These are phyloP conservation scores for Pangasius macronema DNA, from an alignment of 2,797 vertebrate species.

Conservation along the genomic window DNA sequence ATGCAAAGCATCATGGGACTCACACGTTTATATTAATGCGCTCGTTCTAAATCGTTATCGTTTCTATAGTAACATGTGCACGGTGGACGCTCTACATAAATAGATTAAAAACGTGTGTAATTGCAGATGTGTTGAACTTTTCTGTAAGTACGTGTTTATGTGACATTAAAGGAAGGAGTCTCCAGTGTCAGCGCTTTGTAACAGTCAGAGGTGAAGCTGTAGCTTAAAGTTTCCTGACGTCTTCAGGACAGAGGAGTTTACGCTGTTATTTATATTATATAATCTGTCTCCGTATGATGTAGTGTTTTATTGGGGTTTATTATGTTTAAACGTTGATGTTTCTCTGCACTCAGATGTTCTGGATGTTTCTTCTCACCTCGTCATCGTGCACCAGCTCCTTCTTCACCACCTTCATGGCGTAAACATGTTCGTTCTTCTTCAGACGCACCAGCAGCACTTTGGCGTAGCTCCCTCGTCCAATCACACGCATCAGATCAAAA, in stretches of 20 bases:
- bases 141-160: background rate
- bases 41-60: background rate
- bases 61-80: background rate
- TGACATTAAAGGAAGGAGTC: background rate
- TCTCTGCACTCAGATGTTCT: background rate
- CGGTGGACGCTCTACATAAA: background rate
- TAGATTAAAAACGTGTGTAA: background rate
- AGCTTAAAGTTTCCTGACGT: background rate
- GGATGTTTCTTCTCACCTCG: conserved; percentile 76
- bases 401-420: conserved; percentile 99
- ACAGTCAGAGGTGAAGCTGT: background rate
- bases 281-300: background rate
- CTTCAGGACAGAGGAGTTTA: background rate
- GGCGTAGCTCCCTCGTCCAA: conserved; percentile 95
- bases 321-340: background rate
- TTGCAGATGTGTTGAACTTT: background rate
- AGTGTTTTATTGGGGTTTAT: background rate
- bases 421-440: conserved; percentile 93
- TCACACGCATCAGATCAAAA: conserved; percentile 95
- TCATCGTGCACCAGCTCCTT: conserved; percentile 98
- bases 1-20: background rate
- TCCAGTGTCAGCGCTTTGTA: background rate
- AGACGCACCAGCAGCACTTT: conserved; percentile 96
- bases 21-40: background rate
- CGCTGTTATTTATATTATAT: background rate